phyloP scores from a whole-genome alignment of 2,113 vertebrate species.

The Pyrgilauda ruficollis region DNA sequence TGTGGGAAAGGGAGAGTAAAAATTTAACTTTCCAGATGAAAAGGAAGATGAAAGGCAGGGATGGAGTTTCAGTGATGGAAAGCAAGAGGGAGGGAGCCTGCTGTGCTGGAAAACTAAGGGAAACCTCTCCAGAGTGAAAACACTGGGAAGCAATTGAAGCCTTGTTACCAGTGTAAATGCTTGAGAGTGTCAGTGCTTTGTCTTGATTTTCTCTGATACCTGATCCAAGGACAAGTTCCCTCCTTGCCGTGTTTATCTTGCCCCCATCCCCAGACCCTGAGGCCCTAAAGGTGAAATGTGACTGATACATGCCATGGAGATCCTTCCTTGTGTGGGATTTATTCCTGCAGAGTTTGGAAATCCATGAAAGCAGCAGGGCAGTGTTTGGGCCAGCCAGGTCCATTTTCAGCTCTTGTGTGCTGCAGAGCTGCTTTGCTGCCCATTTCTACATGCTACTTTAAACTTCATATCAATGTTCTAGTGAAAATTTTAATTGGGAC shows the following conservation, averaged over 20 bases:
- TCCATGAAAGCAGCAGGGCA: not conserved
- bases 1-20: not conserved
- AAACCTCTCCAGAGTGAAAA: not conserved
- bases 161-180: not conserved
- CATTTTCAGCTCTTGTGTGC: not conserved
- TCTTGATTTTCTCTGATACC: not conserved
- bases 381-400: rapidly evolving
- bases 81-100: not conserved
- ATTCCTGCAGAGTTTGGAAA: not conserved
- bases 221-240: not conserved
- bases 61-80: not conserved
- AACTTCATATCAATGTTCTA: not conserved
- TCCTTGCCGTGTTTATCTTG: not conserved
- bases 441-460: not conserved
- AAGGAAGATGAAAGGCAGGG: not conserved
- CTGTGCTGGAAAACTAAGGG: not conserved
- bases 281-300: not conserved
- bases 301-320: not conserved
- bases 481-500: not conserved
- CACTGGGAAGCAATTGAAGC: not conserved
- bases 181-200: not conserved
- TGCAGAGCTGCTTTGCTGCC: not conserved
- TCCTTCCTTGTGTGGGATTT: not conserved
- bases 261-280: not conserved
- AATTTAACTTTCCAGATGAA: not conserved